phyloP scores from a whole-genome alignment of 2,797 vertebrate genomes.

The Rhinatrema bivittatum region DNA sequence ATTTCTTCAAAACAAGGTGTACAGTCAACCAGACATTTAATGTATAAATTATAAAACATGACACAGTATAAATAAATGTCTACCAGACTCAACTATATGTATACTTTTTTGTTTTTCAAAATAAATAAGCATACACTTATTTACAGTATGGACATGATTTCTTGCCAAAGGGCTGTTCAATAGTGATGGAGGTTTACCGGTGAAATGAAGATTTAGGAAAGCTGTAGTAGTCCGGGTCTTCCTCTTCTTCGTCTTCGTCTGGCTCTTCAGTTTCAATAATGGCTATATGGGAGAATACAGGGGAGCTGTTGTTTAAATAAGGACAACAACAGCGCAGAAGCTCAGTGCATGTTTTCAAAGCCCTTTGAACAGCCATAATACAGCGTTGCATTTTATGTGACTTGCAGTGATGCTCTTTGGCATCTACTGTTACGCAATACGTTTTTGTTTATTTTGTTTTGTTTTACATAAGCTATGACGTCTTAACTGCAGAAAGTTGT shows the following conservation, averaged over 20 bases:
- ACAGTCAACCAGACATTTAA: slow-evolving; percentile 96
- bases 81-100: slow-evolving; percentile 97
- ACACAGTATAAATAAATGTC: slow-evolving; percentile 99
- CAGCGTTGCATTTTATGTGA: slow-evolving; percentile 62
- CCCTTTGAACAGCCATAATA: slow-evolving; percentile 76
- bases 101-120: slow-evolving; percentile 94
- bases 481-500: slow-evolving; percentile 75
- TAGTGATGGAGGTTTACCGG: slow-evolving; percentile 82
- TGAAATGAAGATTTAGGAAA: slow-evolving; percentile 96
- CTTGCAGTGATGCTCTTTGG: slow-evolving; percentile 70
- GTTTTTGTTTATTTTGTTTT: slow-evolving; percentile 33
- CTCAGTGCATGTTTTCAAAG: slow-evolving; percentile 78
- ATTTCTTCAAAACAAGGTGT: slow-evolving; percentile 96
- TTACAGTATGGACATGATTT: slow-evolving; percentile 97
- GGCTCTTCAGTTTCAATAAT: slow-evolving; percentile 98
- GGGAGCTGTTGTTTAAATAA: slow-evolving; percentile 97
- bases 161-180: slow-evolving; percentile 76
- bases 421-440: slow-evolving; percentile 70
- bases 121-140: slow-evolving; percentile 99
- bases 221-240: slow-evolving; percentile 96
- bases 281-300: slow-evolving; percentile 98
- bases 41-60: slow-evolving; percentile 99
- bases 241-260: slow-evolving; percentile 91
- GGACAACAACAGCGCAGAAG: slow-evolving; percentile 91
- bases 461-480: slow-evolving; percentile 70